Conservation (phyloP, 2,888 invertebrate genomes). For the Andricus curvator region DNA sequence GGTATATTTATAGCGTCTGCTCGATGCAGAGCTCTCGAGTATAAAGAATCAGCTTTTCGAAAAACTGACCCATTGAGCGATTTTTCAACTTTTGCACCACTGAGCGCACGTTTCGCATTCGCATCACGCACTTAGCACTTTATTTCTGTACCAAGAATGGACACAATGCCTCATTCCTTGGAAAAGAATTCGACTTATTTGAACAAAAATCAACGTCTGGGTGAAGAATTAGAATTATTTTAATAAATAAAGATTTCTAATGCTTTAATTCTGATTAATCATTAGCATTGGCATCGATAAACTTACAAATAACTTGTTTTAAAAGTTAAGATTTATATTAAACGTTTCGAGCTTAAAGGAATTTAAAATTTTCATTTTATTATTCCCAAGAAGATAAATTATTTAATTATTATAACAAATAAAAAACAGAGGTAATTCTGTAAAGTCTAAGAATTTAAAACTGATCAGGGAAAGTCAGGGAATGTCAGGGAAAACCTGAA, state of each 20-base stretch:
- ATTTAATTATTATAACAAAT: no score
- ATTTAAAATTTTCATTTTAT: no score
- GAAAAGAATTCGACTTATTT: background rate
- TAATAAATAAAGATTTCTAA: background rate
- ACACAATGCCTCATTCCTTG: background rate
- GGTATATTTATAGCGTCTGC: background rate
- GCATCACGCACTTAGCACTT: background rate
- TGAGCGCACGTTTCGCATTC: background rate
- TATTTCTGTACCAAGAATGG: background rate
- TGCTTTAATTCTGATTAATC: background rate
- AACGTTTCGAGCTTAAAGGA: no score
- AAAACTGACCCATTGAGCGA: background rate
- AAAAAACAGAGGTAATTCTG: no score
- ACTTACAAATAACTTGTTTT: no score
- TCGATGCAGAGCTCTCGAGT: background rate
- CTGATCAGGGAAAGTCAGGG: no score
- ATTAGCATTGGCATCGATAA: background rate
- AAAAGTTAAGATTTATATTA: no score
- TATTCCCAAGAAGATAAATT: no score
- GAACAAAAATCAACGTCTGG: background rate
- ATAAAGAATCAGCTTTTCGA: slow-evolving; percentile 5
- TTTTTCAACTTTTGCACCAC: background rate
- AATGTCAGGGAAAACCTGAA: no score
- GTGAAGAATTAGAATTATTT: background rate
- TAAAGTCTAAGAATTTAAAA: no score